Evolutionary conservation across 2,888 invertebrate species (phyloP).

Genomic region (Pammene fasciana): DNA sequence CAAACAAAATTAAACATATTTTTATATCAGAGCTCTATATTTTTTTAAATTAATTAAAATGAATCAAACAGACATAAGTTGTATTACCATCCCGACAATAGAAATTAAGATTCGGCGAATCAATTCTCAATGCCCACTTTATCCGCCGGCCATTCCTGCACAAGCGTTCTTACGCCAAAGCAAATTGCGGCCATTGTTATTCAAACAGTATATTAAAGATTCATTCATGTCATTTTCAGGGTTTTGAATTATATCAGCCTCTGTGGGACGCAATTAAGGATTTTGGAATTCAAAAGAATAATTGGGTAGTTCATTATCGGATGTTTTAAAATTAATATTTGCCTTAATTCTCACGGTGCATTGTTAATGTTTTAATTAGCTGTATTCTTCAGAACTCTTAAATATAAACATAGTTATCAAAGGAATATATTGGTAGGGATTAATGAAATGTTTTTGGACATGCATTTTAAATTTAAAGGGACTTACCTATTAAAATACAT

Average conservation of each 20-base stretch:
- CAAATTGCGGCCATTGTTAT: slow-evolving; percentile 70
- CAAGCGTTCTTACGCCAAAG: slow-evolving; percentile 49
- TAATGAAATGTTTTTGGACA: no score
- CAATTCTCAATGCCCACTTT: slow-evolving; percentile 41
- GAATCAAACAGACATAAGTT: slow-evolving; percentile 26
- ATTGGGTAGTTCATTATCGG: slow-evolving; percentile 29
- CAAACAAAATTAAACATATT: no score
- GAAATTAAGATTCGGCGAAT: slow-evolving; percentile 40
- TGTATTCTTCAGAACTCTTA: no score
- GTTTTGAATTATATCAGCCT: slow-evolving; percentile 58
- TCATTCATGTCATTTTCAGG: slow-evolving; percentile 69
- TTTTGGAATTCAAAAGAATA: slow-evolving; percentile 45
- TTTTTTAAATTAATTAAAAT: neutral
- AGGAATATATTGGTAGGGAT: no score
- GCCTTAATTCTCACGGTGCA: neutral
- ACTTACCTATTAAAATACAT: no score
- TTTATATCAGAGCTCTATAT: no score
- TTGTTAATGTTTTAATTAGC: no score
- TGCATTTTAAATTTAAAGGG: no score
- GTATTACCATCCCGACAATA: slow-evolving; percentile 25
- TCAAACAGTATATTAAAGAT: slow-evolving; percentile 73
- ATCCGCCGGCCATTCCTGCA: slow-evolving; percentile 36
- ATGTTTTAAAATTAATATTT: slow-evolving; percentile 10
- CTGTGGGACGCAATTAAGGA: slow-evolving; percentile 45
- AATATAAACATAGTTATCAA: no score